phyloP scores from a whole-genome alignment of 1,140 invertebrate species.

The Pogonomyrmex barbatus region DNA sequence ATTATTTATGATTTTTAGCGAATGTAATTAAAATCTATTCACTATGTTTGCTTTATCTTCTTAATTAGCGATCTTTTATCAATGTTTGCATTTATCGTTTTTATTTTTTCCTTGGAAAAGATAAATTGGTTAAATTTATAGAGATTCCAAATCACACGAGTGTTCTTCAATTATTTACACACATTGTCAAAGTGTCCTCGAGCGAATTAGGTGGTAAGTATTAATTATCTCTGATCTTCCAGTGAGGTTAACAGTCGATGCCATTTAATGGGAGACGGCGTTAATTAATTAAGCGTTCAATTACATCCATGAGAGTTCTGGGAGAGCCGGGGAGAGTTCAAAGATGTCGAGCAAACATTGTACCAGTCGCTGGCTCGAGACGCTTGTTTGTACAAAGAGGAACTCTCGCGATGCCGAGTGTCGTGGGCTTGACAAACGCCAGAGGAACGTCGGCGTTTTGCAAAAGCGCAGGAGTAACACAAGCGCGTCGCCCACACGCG shows the following conservation, averaged over 20 bases:
- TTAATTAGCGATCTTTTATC: background rate
- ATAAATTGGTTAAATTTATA: background rate
- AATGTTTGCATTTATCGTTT: background rate
- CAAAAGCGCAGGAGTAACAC: conserved; percentile 51
- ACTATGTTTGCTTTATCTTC: background rate
- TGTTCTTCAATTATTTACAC: conserved; percentile 24
- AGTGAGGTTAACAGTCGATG: conserved; percentile 26
- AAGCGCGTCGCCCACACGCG: conserved; percentile 43
- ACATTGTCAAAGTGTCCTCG: background rate
- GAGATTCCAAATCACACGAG: background rate
- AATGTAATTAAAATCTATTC: background rate
- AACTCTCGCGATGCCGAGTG: conserved; percentile 28
- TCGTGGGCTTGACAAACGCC: conserved; percentile 45
- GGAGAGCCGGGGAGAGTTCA: conserved; percentile 18
- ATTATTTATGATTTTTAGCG: background rate
- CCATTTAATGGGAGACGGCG: conserved; percentile 10
- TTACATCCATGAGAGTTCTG: conserved; percentile 26
- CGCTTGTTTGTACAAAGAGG: conserved; percentile 48
- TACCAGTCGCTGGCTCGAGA: conserved; percentile 12
- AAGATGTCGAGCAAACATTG: conserved; percentile 48
- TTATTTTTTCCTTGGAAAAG: background rate
- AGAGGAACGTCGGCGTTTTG: conserved; percentile 59
- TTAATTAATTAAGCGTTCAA: conserved; percentile 61
- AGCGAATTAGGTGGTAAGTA: conserved; percentile 27
- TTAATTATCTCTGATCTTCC: conserved; percentile 40